Percentiles rank a stretch among this genome's conserved stretches.
phyloP scores from a whole-genome alignment of 2,888 invertebrate species.

The Yponomeuta malinellus region DNA sequence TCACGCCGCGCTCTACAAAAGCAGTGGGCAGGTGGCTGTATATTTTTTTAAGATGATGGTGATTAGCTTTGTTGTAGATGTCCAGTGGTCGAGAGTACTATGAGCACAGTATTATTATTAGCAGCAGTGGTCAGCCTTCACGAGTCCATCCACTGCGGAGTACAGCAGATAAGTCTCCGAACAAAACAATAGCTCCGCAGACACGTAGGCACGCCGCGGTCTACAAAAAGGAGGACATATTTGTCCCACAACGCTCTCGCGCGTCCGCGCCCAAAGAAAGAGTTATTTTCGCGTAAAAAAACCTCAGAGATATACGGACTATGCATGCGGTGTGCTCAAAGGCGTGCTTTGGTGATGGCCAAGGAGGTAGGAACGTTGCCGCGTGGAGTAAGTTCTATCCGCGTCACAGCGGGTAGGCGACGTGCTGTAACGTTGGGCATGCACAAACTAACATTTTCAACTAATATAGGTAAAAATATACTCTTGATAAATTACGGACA shows the following conservation, averaged over 20 bases:
- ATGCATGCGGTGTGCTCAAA: slow-evolving; percentile 16
- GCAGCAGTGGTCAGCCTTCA: no score
- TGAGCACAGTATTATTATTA: no score
- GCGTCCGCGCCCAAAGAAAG: slow-evolving; percentile 16
- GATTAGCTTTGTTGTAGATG: no score
- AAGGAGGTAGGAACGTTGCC: neutral
- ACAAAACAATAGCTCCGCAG: slow-evolving; percentile 9
- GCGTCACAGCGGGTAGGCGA: neutral
- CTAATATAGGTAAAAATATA: no score
- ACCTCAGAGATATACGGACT: slow-evolving; percentile 9
- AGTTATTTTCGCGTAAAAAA: slow-evolving; percentile 19
- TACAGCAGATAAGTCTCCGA: neutral
- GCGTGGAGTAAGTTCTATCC: neutral
- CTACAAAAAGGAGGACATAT: slow-evolving; percentile 20
- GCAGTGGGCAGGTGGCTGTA: no score
- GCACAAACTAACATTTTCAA: no score
- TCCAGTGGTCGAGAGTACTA: no score
- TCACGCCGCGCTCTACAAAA: slow-evolving; percentile 16
- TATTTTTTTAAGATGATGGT: no score
- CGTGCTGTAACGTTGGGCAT: no score
- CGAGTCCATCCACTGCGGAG: neutral
- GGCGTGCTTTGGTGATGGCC: slow-evolving; percentile 12
- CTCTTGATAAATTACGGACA: no score
- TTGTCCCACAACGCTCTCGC: slow-evolving; percentile 19
- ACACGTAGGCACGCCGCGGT: slow-evolving; percentile 13